Evolutionary conservation across 1,140 invertebrate genomes (phyloP).

Genomic region (Centruroides sculpturatus): DNA sequence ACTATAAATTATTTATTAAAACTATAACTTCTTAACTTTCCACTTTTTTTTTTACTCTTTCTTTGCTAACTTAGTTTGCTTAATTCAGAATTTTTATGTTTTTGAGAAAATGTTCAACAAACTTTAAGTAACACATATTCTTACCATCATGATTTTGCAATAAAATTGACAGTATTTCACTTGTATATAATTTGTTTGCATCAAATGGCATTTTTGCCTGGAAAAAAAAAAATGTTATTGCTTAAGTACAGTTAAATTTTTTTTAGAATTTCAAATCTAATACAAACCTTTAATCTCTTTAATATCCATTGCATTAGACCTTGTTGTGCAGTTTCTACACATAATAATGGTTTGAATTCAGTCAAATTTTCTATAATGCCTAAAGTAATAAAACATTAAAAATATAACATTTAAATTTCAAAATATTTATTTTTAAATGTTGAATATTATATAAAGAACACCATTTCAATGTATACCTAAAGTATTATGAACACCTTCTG

Average conservation of each 20-base stretch:
- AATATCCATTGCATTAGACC: slow-evolving; percentile 85
- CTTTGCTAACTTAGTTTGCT: too few relatives aligned
- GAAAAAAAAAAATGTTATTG: slow-evolving; percentile 26
- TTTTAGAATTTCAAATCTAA: neutral
- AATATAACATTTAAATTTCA: too few relatives aligned
- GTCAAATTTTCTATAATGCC: slow-evolving; percentile 37
- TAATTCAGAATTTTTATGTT: too few relatives aligned
- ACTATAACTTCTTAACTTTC: too few relatives aligned
- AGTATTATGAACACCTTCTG: slow-evolving; percentile 91
- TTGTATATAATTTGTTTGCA: slow-evolving; percentile 88
- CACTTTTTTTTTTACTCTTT: too few relatives aligned
- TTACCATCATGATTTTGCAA: slow-evolving; percentile 64
- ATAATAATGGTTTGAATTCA: slow-evolving; percentile 74
- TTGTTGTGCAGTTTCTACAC: slow-evolving; percentile 60
- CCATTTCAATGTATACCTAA: slow-evolving; percentile 41
- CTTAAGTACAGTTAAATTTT: neutral
- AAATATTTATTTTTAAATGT: too few relatives aligned
- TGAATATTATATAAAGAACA: neutral
- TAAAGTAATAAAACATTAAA: slow-evolving; percentile 11
- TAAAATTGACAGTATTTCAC: slow-evolving; percentile 90
- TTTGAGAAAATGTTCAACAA: neutral
- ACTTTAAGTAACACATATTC: neutral
- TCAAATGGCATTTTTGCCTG: slow-evolving; percentile 81
- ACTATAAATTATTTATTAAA: too few relatives aligned
- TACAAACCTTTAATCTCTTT: slow-evolving; percentile 46